A percentile compares a stretch with the other conserved stretches of the same genome.
These are phyloP conservation scores for Sylvia atricapilla DNA, from an alignment of 2,113 vertebrate genomes.

Conservation along the genomic window DNA sequence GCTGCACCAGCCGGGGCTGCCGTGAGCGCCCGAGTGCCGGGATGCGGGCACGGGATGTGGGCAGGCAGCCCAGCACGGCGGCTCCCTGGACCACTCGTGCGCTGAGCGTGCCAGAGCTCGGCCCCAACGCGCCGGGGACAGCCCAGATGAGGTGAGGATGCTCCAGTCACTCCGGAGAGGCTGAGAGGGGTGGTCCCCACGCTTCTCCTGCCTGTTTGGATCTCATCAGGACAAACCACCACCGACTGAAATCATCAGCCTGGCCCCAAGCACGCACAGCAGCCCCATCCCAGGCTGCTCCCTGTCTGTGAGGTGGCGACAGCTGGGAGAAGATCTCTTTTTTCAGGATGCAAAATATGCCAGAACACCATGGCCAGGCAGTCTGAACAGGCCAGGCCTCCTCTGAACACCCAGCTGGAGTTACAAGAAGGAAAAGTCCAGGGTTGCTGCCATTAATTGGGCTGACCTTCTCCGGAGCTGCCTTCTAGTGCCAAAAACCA, in stretches of 20 bases:
- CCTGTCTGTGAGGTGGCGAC: neutral
- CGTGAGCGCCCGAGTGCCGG: neutral
- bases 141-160: neutral
- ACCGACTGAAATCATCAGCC: accelerated
- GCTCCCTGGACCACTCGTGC: neutral
- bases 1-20: slow-evolving; percentile 26
- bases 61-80: neutral
- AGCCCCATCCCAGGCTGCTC: neutral
- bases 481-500: slow-evolving; percentile 7
- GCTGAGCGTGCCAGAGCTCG: neutral
- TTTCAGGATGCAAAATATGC: neutral
- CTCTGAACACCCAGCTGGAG: neutral
- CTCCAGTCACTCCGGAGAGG: neutral
- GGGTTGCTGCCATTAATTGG: neutral
- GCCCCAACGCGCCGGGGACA: neutral
- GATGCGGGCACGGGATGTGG: neutral
- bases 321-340: neutral
- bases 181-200: accelerated
- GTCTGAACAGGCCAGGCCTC: neutral
- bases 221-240: neutral
- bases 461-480: neutral
- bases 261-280: neutral
- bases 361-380: neutral
- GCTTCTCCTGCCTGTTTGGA: accelerated
- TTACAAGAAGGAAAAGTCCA: neutral